These are phyloP conservation scores for Montipora sp. DNA, from an alignment of 64 coral and sea anemone species.

Conservation along the genomic window DNA sequence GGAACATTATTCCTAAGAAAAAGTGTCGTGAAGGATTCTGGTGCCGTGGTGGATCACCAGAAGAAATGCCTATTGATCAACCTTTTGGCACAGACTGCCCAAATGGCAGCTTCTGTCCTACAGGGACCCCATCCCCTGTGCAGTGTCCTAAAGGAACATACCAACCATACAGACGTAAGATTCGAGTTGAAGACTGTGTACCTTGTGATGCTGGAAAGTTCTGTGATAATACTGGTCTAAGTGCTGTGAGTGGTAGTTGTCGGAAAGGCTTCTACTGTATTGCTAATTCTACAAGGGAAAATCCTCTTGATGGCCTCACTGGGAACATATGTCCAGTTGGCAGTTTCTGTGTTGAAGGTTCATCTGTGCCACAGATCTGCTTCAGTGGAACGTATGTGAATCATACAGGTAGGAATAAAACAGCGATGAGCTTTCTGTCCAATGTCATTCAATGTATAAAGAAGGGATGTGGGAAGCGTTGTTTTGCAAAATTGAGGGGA, in stretches of 20 bases:
- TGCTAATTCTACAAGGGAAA: constrained; percentile 60
- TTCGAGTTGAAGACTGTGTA: constrained; percentile 76
- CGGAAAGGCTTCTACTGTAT: constrained; percentile 82
- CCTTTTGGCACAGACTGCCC: constrained; percentile 84
- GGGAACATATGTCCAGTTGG: constrained; percentile 84
- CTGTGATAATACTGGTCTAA: constrained; percentile 81
- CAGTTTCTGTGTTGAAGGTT: constrained; percentile 77
- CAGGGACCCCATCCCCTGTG: constrained; percentile 82
- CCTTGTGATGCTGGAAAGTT: constrained; percentile 95
- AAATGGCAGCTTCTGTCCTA: constrained; percentile 93
- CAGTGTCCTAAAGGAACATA: constrained; percentile 88
- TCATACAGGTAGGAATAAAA: constrained; percentile 72
- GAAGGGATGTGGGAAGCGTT: too few relatives aligned
- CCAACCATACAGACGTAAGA: constrained; percentile 80
- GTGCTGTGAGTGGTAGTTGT: constrained; percentile 78
- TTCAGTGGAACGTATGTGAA: constrained; percentile 95
- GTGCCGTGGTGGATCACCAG: constrained; percentile 85
- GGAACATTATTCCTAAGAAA: constrained; percentile 64
- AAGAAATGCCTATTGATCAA: constrained; percentile 67
- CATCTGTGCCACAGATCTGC: constrained; percentile 65
- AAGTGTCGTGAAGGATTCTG: constrained; percentile 91
- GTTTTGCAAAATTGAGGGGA: too few relatives aligned
- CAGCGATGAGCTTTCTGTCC: background rate
- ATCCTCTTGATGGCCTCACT: constrained; percentile 73
- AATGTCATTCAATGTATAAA: background rate